Percentiles rank a stretch among this genome's conserved stretches.
phyloP scores from a whole-genome alignment of 2,113 vertebrate species.

The Rhynchomys soricoides region DNA sequence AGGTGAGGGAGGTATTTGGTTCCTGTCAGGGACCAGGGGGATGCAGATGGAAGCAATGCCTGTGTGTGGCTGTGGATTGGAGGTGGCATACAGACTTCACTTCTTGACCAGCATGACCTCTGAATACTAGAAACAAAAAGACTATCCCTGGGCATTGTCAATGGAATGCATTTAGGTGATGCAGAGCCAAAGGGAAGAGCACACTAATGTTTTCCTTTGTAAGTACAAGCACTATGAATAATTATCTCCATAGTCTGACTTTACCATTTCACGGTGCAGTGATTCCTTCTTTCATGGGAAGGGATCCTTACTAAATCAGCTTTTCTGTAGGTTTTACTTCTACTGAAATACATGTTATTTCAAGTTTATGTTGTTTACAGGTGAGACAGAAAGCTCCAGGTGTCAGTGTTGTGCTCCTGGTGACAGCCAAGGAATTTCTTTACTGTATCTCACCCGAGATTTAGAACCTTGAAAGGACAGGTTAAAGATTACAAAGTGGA shows the following conservation, averaged over 20 bases:
- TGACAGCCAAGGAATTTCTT: conserved; percentile 19
- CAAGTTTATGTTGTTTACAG: conserved; percentile 47
- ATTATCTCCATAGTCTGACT: not conserved
- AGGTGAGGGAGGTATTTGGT: not conserved
- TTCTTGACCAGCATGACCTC: not conserved
- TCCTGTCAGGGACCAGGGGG: not conserved
- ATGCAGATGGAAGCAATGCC: not conserved
- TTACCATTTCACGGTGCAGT: not conserved
- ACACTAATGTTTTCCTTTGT: not conserved
- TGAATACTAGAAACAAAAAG: not conserved
- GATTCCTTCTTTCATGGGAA: not conserved
- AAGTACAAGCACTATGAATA: not conserved
- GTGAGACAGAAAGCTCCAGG: not conserved
- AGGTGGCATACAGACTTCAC: not conserved
- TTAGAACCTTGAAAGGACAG: not conserved
- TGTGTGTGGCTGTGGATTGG: not conserved
- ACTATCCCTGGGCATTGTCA: not conserved
- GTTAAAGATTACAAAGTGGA: not conserved
- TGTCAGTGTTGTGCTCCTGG: not conserved
- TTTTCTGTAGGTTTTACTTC: not conserved
- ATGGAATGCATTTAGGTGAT: not conserved
- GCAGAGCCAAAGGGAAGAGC: not conserved
- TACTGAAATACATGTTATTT: conserved; percentile 46
- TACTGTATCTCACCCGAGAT: not conserved
- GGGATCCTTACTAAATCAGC: not conserved